A percentile compares a stretch with the other conserved stretches of the same genome.
Conservation (phyloP, 2,888 invertebrate genomes). For the Tetragnatha montana region DNA sequence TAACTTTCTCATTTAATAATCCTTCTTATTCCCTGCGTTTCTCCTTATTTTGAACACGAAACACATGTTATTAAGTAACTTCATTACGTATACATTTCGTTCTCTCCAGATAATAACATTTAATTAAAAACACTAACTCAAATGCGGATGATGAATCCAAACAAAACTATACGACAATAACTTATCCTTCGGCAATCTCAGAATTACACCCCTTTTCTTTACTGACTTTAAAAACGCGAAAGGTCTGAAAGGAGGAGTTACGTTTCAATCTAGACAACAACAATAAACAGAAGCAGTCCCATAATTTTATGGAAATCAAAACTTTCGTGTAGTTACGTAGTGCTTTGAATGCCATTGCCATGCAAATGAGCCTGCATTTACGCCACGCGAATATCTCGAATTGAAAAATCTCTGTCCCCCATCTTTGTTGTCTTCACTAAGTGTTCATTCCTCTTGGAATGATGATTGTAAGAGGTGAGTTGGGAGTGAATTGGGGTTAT, state of each 20-base stretch:
- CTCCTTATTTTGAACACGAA: too few species aligned
- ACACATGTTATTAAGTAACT: too few species aligned
- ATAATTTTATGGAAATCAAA: slow-evolving; percentile 7
- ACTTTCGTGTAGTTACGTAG: not conserved
- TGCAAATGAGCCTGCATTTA: slow-evolving; percentile 27
- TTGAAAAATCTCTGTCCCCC: slow-evolving; percentile 34
- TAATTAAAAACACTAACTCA: too few species aligned
- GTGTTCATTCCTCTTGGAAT: not conserved
- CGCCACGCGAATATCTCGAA: slow-evolving; percentile 22
- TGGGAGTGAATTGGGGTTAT: slow-evolving; percentile 36
- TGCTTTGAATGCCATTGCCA: slow-evolving; percentile 16
- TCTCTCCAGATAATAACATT: too few species aligned
- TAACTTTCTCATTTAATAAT: too few species aligned
- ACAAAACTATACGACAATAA: too few species aligned
- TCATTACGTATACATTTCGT: too few species aligned
- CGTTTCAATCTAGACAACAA: not conserved
- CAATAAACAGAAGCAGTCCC: not conserved
- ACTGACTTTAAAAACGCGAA: not conserved
- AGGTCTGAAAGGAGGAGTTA: not conserved
- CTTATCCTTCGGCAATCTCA: too few species aligned
- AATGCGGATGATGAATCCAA: too few species aligned
- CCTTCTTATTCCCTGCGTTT: too few species aligned
- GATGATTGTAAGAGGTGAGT: slow-evolving; percentile 23
- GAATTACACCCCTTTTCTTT: not conserved
- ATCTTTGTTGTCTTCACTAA: slow-evolving; percentile 6